Evolutionary conservation across 1,140 invertebrate species (phyloP).

Genomic region (Periplaneta americana): DNA sequence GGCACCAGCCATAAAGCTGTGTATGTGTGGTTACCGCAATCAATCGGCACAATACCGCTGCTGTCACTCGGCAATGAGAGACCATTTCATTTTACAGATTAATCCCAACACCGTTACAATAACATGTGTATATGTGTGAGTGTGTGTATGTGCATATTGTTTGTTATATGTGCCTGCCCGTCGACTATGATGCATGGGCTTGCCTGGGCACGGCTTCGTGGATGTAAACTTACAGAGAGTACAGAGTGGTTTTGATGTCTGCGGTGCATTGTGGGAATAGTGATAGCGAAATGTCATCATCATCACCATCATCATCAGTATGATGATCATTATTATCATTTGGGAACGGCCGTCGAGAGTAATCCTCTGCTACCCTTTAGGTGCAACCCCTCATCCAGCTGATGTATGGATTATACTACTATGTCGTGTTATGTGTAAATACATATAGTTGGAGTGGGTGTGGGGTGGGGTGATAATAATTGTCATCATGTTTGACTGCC

Average conservation of each 20-base stretch:
- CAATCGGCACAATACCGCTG: constrained; percentile 10
- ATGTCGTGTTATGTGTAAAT: constrained; percentile 18
- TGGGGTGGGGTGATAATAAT: constrained; percentile 16
- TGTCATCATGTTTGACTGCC: constrained; percentile 19
- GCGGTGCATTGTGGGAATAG: constrained; percentile 17
- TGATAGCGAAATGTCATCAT: constrained; percentile 19
- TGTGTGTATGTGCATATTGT: not conserved
- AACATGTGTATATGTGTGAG: not conserved
- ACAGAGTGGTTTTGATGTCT: constrained; percentile 15
- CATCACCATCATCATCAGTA: constrained; percentile 1
- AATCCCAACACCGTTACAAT: constrained; percentile 9
- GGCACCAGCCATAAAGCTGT: not conserved
- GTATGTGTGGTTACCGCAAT: constrained; percentile 6
- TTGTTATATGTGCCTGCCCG: not conserved
- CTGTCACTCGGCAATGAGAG: constrained; percentile 13
- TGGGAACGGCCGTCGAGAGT: constrained; percentile 10
- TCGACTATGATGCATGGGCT: not conserved
- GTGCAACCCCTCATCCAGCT: not conserved
- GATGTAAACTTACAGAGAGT: not conserved
- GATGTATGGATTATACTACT: constrained; percentile 17
- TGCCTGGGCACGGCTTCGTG: no score
- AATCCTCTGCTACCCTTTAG: not conserved
- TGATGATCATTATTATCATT: constrained; percentile 7
- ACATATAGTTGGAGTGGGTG: constrained; percentile 1
- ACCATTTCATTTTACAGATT: constrained; percentile 19